phyloP scores from a whole-genome alignment of 1,140 invertebrate genomes.

The Macrobrachium rosenbergii region DNA sequence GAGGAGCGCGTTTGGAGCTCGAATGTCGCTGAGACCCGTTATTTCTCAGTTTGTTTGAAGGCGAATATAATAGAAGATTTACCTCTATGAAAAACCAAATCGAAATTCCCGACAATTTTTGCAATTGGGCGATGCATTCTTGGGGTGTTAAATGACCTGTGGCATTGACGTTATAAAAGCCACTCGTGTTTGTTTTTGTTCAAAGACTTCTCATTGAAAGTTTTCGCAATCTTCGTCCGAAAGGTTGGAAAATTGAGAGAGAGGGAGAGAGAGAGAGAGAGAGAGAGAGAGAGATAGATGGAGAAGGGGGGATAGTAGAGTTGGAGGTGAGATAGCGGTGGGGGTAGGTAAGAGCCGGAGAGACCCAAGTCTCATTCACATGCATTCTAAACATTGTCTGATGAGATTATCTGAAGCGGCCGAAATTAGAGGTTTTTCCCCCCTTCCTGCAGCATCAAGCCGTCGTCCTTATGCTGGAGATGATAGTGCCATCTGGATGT shows the following conservation, averaged over 20 bases:
- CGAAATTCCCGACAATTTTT: too few species aligned
- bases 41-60: conserved; percentile 54
- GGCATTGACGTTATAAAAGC: too few species aligned
- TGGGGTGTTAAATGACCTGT: too few species aligned
- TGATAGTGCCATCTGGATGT: neutral
- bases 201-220: too few species aligned
- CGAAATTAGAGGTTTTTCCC: conserved; percentile 55
- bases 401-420: conserved; percentile 59
- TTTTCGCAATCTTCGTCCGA: neutral
- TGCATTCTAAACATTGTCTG: conserved; percentile 58
- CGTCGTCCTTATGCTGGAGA: neutral
- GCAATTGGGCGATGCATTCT: too few species aligned
- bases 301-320: neutral
- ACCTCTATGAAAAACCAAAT: too few species aligned
- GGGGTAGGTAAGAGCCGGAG: conserved; percentile 1
- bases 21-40: conserved; percentile 46
- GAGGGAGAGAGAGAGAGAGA: conserved; percentile 32
- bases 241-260: conserved; percentile 13
- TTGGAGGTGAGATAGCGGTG: neutral
- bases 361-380: conserved; percentile 39
- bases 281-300: conserved; percentile 12
- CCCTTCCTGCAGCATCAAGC: neutral
- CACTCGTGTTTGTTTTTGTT: too few species aligned
- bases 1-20: conserved; percentile 32
- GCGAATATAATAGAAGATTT: neutral